Conservation (phyloP, 2,113 vertebrate genomes). For the Corydoras sp. region DNA sequence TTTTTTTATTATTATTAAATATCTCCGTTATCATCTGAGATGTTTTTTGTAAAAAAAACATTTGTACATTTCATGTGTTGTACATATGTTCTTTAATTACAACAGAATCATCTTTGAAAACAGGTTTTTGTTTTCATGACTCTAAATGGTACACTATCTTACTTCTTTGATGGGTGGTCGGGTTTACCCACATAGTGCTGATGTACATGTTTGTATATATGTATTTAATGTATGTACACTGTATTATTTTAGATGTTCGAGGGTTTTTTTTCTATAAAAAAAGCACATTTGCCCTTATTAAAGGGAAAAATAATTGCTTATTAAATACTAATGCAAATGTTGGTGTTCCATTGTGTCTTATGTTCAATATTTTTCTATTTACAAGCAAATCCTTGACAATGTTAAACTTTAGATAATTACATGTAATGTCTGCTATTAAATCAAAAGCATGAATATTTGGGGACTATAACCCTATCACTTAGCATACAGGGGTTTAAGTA, state of each 20-base stretch:
- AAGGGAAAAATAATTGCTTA: conserved; percentile 29
- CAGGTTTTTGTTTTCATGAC: neutral
- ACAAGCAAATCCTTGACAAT: neutral
- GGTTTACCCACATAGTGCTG: conserved; percentile 15
- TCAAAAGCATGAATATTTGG: too few species aligned
- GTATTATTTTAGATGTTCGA: conserved; percentile 57
- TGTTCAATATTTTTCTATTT: neutral
- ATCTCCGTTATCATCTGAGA: conserved; percentile 43
- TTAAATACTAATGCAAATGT: conserved; percentile 58
- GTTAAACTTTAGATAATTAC: too few species aligned
- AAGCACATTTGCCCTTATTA: too few species aligned
- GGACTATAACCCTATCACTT: too few species aligned
- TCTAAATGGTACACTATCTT: neutral
- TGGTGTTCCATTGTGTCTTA: conserved; percentile 7
- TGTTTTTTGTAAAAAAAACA: conserved; percentile 13
- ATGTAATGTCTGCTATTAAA: too few species aligned
- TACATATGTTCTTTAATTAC: conserved; percentile 50
- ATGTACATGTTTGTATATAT: conserved; percentile 57
- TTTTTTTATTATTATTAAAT: conserved; percentile 26
- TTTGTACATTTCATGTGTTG: conserved; percentile 55
- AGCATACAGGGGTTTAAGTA: too few species aligned
- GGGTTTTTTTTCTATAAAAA: conserved; percentile 27
- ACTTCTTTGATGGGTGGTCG: neutral
- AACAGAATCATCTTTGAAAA: conserved; percentile 6
- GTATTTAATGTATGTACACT: conserved; percentile 55